Conservation (phyloP, 2,888 invertebrate genomes). For the Hirtodrosophila histrioides region DNA sequence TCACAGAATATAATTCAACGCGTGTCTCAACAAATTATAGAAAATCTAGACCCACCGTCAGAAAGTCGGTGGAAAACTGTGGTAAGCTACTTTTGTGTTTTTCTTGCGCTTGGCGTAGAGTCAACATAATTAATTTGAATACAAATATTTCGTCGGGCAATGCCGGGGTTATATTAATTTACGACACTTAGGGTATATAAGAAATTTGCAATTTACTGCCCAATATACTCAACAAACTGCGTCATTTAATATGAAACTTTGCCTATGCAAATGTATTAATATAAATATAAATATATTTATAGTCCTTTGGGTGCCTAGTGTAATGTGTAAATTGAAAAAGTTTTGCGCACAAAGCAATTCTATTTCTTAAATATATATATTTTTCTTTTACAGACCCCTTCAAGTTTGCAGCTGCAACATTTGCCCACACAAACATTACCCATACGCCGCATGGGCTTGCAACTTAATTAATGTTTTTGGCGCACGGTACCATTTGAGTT, state of each 20-base stretch:
- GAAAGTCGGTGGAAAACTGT: too few relatives aligned
- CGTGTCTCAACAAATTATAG: too few relatives aligned
- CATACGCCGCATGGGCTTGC: constrained; percentile 36
- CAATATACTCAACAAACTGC: constrained; percentile 59
- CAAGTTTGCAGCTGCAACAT: constrained; percentile 16
- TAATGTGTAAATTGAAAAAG: constrained; percentile 49
- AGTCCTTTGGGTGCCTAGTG: constrained; percentile 18
- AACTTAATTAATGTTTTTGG: constrained; percentile 40
- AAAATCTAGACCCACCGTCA: too few relatives aligned
- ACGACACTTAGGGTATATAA: constrained; percentile 44
- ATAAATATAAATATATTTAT: constrained; percentile 23
- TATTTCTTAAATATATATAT: too few relatives aligned
- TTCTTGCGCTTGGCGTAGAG: too few relatives aligned
- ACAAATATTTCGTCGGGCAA: too few relatives aligned
- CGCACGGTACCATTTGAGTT: constrained; percentile 13
- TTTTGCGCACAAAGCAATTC: constrained; percentile 16
- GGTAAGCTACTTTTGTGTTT: too few relatives aligned
- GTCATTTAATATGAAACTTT: constrained; percentile 46
- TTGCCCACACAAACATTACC: constrained; percentile 14
- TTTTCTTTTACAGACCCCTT: neutral
- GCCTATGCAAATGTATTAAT: constrained; percentile 24
- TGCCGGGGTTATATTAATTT: too few relatives aligned
- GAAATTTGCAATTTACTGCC: constrained; percentile 71
- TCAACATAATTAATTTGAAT: too few relatives aligned
- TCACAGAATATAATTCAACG: too few relatives aligned